Conservation (phyloP, 1,140 invertebrate species). For the Babylonia areolata region DNA sequence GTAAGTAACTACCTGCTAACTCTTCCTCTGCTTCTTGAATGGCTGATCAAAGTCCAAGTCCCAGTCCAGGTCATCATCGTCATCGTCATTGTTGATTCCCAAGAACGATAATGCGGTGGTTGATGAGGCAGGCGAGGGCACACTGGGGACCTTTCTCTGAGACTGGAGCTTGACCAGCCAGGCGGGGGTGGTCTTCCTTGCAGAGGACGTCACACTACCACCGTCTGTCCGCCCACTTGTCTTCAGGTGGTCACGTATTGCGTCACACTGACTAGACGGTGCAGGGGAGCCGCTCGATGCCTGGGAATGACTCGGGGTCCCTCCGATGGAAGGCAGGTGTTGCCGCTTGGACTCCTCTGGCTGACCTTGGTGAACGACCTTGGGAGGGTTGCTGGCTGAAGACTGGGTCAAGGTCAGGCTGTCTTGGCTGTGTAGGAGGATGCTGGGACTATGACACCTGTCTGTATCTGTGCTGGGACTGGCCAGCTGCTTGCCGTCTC, state of each 20-base stretch:
- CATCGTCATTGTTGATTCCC: conserved; percentile 24
- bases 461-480: neutral
- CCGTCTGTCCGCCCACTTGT: too few relatives aligned
- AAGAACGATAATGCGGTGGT: conserved; percentile 26
- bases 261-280: neutral
- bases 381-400: neutral
- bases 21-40: conserved; percentile 32
- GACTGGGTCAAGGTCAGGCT: conserved; percentile 21
- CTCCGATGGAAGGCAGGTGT: conserved; percentile 24
- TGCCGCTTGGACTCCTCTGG: neutral
- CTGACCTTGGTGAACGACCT: neutral
- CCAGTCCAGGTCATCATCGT: conserved; percentile 49
- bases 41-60: conserved; percentile 47
- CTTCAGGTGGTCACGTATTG: too few relatives aligned
- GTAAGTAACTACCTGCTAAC: too few relatives aligned
- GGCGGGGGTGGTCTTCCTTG: conserved; percentile 34
- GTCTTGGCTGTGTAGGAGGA: neutral
- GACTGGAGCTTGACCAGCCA: conserved; percentile 47
- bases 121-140: conserved; percentile 24
- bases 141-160: conserved; percentile 4
- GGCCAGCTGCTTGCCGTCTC: neutral
- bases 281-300: neutral
- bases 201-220: neutral
- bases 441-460: conserved; percentile 24
- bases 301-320: conserved; percentile 14